Base-by-base conservation (phyloP, 2,888 invertebrate species). In the Geotrupes spiniger region DNA sequence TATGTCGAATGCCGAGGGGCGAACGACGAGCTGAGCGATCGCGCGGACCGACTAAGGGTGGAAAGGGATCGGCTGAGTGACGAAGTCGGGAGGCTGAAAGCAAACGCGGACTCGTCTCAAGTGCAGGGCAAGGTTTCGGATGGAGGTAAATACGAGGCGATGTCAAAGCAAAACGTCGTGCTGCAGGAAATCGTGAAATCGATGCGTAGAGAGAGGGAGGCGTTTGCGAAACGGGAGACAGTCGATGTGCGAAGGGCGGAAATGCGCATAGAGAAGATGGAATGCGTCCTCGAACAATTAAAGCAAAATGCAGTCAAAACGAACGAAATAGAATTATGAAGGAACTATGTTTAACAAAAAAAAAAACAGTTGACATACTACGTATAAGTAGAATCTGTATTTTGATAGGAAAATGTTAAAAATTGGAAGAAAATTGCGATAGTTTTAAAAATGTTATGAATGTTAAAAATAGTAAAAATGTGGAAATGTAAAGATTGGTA, bases 151-250 rank as follows among this genome's bases (percentile, higher is more conserved):
- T 54, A 43, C 38, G 54, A 56, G 27, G 15, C 29, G 3, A 11
- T 58, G 17, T 10, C 52, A 5, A 53, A 50, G 16, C 59, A 61
- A 45, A 61, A 61, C 33, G 29, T 14, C 10, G 46, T 61, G 0
- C 29, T 61, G 11, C 56, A 58, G 41, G 54, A 61, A 27, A 51
- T 61, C 9, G 56, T 61, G n/a, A 59, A 58, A 46, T 38, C 46
- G 9, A 56, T 61, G 54, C 50, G 57, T 4, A 54, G 36, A 14
- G 60, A 61, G 27, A 38, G 56, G 21, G 43, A 48, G 11, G 26
- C 25, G 9, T 12, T 46, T 8, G 27, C 27, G 4, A 16, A 16
- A 14, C 44, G 50, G 15, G 44, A 42, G 17, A 11, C 9, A 11
- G 45, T 46, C 14, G 46, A 42, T 26, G 16, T 52, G 14, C 16